phyloP scores from a whole-genome alignment of 2,888 invertebrate species.

The Zhuqinia jingwanae region DNA sequence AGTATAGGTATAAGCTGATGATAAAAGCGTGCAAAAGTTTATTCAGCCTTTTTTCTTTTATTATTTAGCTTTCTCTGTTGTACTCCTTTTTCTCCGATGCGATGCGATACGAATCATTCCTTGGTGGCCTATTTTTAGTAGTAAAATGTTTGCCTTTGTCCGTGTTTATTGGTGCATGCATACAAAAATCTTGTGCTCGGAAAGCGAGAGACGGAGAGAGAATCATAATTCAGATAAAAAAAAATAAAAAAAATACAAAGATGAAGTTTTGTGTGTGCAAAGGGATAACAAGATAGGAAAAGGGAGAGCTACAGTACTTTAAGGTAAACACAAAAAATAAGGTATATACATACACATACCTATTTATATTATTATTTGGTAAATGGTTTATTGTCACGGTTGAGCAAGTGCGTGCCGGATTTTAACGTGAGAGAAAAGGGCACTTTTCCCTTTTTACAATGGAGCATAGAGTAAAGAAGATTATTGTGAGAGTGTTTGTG shows the following conservation, averaged over 20 bases:
- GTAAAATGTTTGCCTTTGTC: neutral
- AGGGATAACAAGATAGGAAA: slow-evolving; percentile 10
- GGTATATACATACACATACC: too few species aligned
- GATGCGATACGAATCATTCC: neutral
- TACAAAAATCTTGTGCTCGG: neutral
- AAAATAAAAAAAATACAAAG: neutral
- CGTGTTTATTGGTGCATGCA: slow-evolving; percentile 22
- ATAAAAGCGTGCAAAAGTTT: neutral
- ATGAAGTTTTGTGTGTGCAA: too few species aligned
- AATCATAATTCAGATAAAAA: neutral
- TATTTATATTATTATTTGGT: too few species aligned
- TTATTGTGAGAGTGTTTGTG: too few species aligned
- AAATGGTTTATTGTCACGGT: slow-evolving; percentile 47
- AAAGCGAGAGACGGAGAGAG: neutral
- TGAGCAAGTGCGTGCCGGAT: neutral
- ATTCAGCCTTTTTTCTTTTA: too few species aligned
- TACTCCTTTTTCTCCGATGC: too few species aligned
- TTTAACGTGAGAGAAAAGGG: neutral
- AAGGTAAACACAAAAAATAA: neutral
- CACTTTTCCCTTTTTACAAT: too few species aligned
- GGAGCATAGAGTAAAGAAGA: too few species aligned
- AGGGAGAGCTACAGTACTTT: neutral
- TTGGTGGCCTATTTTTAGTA: neutral
- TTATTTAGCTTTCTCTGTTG: too few species aligned
- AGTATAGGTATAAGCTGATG: neutral